A percentile compares a stretch with the other conserved stretches of the same genome.
Conservation (phyloP, 2,113 vertebrate genomes). For the Gadus macrocephalus region DNA sequence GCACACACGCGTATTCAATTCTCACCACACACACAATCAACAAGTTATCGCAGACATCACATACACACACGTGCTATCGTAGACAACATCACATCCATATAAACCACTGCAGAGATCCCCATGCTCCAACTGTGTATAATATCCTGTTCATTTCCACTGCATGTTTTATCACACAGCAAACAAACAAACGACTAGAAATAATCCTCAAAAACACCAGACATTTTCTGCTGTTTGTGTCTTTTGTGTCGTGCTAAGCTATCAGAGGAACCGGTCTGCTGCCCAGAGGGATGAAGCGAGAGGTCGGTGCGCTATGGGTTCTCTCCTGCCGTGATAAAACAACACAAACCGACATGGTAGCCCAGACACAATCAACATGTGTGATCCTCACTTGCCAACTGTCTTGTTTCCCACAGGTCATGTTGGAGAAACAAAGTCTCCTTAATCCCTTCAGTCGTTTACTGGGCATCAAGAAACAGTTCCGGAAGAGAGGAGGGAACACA, state of each 20-base stretch:
- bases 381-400: not conserved
- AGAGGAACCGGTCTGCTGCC: slow-evolving; percentile 55
- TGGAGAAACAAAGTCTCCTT: slow-evolving; percentile 62
- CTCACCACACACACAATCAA: too few relatives aligned
- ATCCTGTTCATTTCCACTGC: too few relatives aligned
- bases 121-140: too few relatives aligned
- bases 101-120: too few relatives aligned
- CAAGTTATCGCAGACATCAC: not conserved
- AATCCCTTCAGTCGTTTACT: slow-evolving; percentile 54
- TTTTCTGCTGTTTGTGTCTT: not conserved
- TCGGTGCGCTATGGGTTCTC: slow-evolving; percentile 20
- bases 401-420: slow-evolving; percentile 51
- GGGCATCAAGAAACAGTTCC: slow-evolving; percentile 62
- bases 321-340: too few relatives aligned
- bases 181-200: too few relatives aligned
- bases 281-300: slow-evolving; percentile 61
- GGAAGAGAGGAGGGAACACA: slow-evolving; percentile 64
- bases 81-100: not conserved
- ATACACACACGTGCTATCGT: not conserved
- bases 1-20: too few relatives aligned
- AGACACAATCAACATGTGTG: not conserved
- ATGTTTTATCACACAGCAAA: too few relatives aligned
- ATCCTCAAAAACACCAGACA: too few relatives aligned
- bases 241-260: slow-evolving; percentile 42
- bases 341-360: not conserved